phyloP scores from a whole-genome alignment of 2,797 vertebrate genomes.

The Sorex maritimensis region DNA sequence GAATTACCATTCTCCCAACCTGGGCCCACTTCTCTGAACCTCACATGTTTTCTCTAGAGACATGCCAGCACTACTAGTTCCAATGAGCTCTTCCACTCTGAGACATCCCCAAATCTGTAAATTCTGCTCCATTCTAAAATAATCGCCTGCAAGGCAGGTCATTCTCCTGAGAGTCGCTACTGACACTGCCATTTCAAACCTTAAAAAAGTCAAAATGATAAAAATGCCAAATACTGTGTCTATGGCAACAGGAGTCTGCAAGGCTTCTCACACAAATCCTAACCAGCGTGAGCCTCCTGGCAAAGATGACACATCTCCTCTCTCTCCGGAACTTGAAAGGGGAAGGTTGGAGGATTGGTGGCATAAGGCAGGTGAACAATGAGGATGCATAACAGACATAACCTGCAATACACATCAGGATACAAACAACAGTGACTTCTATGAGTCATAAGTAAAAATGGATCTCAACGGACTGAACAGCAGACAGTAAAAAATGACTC shows the following conservation, averaged over 20 bases:
- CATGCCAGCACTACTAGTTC: not conserved
- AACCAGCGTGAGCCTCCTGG: not conserved
- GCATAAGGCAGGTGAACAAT: constrained; percentile 60
- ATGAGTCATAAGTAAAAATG: constrained; percentile 34
- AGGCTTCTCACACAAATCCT: not conserved
- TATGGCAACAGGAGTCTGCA: not conserved
- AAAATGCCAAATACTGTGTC: too few species aligned
- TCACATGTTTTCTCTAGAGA: not conserved
- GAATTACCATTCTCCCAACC: not conserved
- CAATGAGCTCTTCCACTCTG: not conserved
- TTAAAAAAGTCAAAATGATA: constrained; percentile 1
- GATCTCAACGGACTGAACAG: not conserved
- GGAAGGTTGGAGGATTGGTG: not conserved
- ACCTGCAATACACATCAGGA: not conserved
- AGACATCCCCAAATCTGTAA: not conserved
- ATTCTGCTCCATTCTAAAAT: constrained; percentile 7
- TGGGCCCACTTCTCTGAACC: not conserved
- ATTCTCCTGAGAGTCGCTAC: constrained; percentile 18
- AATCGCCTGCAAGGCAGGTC: not conserved
- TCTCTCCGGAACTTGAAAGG: constrained; percentile 31
- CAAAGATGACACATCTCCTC: not conserved
- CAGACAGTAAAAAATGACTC: constrained; percentile 45
- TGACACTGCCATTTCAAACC: constrained; percentile 11
- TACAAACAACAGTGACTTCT: not conserved
- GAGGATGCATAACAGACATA: not conserved